Conservation (phyloP, 2,888 invertebrate genomes). For the Drosophila paucipuncta region DNA sequence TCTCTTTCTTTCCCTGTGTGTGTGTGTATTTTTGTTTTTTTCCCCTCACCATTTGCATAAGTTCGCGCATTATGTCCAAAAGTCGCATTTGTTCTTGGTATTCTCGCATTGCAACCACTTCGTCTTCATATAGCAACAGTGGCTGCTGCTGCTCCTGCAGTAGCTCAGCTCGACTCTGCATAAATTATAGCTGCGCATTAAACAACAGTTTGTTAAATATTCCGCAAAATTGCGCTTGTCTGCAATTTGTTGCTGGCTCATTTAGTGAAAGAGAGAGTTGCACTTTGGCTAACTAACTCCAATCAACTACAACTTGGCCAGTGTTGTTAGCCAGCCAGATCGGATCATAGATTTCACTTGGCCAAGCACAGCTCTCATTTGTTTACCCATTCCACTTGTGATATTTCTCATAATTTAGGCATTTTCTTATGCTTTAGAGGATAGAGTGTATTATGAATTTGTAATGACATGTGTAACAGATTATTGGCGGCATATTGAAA, state of each 20-base stretch:
- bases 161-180: constrained; percentile 49
- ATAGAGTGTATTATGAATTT: background rate
- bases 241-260: constrained; percentile 72
- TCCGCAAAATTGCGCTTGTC: constrained; percentile 66
- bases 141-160: constrained; percentile 13
- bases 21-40: background rate
- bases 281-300: constrained; percentile 46
- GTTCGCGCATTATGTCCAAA: constrained; percentile 82
- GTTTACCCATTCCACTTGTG: constrained; percentile 25
- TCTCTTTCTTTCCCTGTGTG: background rate
- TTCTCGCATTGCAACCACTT: constrained; percentile 25
- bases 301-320: constrained; percentile 11
- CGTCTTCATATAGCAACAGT: background rate
- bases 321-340: constrained; percentile 15
- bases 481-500: background rate
- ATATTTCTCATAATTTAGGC: constrained; percentile 55
- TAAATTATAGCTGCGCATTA: constrained; percentile 75
- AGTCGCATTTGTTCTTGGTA: constrained; percentile 80
- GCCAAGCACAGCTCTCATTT: constrained; percentile 39
- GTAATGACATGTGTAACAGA: background rate
- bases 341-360: constrained; percentile 45
- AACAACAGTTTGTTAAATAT: constrained; percentile 73
- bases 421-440: background rate
- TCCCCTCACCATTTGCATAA: constrained; percentile 71
- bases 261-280: constrained; percentile 76